phyloP scores from a whole-genome alignment of 2,797 vertebrate genomes.

The Sebastolobus altivelis region DNA sequence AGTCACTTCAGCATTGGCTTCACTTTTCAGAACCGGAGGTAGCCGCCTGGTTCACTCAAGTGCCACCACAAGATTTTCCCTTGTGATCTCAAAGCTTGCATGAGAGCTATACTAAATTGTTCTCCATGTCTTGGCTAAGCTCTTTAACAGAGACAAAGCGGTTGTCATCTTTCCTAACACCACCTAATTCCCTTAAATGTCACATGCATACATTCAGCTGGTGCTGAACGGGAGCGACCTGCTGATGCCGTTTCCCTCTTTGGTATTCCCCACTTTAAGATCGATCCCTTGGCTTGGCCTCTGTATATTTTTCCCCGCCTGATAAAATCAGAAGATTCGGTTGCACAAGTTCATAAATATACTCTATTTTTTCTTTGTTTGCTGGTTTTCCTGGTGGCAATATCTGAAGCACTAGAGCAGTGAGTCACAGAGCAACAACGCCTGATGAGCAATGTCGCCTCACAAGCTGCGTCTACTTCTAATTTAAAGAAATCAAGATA shows the following conservation, averaged over 20 bases:
- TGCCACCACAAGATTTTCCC: constrained; percentile 16
- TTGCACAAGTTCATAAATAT: constrained; percentile 3
- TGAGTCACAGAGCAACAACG: constrained; percentile 14
- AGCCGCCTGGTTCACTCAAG: constrained; percentile 20
- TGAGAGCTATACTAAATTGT: constrained; percentile 38
- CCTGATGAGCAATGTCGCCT: neutral
- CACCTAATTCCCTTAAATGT: constrained; percentile 76
- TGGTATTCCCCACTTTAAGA: constrained; percentile 21
- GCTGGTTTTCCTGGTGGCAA: neutral
- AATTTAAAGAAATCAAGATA: constrained; percentile 13
- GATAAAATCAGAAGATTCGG: constrained; percentile 1
- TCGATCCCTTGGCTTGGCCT: neutral
- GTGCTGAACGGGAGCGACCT: constrained; percentile 24
- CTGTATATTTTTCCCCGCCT: neutral
- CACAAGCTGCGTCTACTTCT: neutral
- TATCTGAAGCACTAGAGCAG: neutral
- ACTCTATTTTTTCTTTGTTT: neutral
- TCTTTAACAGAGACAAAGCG: constrained; percentile 75
- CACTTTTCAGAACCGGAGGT: no score
- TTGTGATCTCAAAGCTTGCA: constrained; percentile 32
- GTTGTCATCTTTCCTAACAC: constrained; percentile 69
- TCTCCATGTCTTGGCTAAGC: constrained; percentile 56
- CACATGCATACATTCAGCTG: constrained; percentile 45
- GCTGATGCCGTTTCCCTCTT: neutral
- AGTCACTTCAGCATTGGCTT: no score